Evolutionary conservation across 2,888 invertebrate species (phyloP).

Genomic region (Selenia dentaria): DNA sequence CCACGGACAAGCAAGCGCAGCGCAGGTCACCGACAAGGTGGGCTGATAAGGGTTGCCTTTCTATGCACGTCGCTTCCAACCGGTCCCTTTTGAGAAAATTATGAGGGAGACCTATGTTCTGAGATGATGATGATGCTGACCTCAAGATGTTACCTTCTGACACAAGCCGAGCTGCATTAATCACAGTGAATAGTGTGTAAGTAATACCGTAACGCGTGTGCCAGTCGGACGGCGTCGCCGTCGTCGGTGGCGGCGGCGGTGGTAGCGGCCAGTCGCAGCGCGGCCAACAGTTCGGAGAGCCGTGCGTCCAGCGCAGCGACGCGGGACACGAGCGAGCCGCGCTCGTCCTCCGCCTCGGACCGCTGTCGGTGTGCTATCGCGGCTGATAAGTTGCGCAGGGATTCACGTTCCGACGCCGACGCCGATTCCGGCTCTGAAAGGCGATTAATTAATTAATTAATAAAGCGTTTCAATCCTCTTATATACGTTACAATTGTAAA

Average conservation of each 20-base stretch:
- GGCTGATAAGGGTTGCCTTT: no score
- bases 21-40: no score
- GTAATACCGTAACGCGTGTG: conserved; percentile 26
- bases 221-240: conserved; percentile 55
- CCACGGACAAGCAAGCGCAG: no score
- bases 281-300: conserved; percentile 89
- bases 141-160: no score
- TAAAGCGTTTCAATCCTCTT: no score
- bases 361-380: conserved; percentile 90
- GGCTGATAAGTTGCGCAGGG: conserved; percentile 91
- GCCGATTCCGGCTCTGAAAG: conserved; percentile 52
- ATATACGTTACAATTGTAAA: no score
- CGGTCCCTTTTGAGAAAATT: no score
- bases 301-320: conserved; percentile 85
- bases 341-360: conserved; percentile 84
- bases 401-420: conserved; percentile 85
- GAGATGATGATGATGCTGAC: no score
- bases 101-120: no score
- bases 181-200: no score
- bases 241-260: conserved; percentile 63
- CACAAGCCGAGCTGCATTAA: no score
- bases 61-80: no score
- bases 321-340: conserved; percentile 56
- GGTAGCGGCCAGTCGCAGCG: conserved; percentile 85
- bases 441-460: not conserved